phyloP scores from a whole-genome alignment of 2,888 invertebrate species.

The Drosophila sordidula region DNA sequence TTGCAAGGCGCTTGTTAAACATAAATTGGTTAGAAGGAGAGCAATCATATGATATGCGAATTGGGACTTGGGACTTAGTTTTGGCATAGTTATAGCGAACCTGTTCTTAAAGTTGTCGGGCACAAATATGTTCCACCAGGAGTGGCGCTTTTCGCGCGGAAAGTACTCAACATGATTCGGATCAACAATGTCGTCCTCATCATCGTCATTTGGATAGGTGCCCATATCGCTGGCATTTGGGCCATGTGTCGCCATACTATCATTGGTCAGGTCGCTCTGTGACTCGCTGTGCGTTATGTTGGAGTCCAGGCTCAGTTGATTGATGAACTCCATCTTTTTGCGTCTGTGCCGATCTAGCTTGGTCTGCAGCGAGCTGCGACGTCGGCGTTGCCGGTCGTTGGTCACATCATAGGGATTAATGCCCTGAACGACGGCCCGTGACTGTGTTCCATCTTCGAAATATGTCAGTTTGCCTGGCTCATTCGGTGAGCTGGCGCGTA shows the following conservation, averaged over 20 bases:
- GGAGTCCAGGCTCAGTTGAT: conserved; percentile 74
- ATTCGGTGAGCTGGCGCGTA: conserved; percentile 82
- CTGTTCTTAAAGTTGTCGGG: conserved; percentile 90
- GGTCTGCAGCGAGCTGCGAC: conserved; percentile 84
- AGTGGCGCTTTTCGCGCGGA: conserved; percentile 89
- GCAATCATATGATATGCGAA: conserved; percentile 26
- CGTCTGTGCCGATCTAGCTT: conserved; percentile 84
- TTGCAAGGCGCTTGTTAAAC: conserved; percentile 67
- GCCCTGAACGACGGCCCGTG: conserved; percentile 72
- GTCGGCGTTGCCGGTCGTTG: conserved; percentile 83
- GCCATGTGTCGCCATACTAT: conserved; percentile 63
- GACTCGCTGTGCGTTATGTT: conserved; percentile 62
- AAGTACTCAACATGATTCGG: conserved; percentile 76
- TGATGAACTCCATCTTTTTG: conserved; percentile 82
- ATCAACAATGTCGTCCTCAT: conserved; percentile 75
- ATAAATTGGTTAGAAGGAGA: conserved; percentile 41
- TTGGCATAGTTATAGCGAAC: conserved; percentile 82
- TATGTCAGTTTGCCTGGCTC: conserved; percentile 80
- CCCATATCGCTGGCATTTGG: conserved; percentile 67
- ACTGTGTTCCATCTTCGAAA: conserved; percentile 81
- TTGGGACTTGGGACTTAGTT: background rate
- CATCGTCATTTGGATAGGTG: conserved; percentile 58
- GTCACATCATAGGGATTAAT: conserved; percentile 71
- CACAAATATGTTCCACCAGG: conserved; percentile 96
- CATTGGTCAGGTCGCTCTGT: conserved; percentile 71